phyloP scores from a whole-genome alignment of 2,113 vertebrate genomes.

The Falcunculus frontatus region DNA sequence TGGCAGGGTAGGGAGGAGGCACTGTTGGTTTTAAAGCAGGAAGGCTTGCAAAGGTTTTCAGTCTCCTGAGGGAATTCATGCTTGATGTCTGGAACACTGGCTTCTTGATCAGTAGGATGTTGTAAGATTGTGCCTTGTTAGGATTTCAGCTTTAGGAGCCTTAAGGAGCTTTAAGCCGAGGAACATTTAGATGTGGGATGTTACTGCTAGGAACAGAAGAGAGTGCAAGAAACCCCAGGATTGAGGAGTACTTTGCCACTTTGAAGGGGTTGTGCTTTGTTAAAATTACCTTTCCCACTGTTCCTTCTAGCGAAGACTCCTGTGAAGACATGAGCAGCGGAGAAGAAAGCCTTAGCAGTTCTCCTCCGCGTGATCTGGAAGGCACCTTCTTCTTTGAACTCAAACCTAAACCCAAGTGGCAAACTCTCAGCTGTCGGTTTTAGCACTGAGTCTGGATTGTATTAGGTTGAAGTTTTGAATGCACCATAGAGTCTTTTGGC shows the following conservation, averaged over 20 bases:
- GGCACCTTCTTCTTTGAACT: constrained; percentile 85
- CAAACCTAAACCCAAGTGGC: constrained; percentile 67
- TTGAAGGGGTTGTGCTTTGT: not conserved
- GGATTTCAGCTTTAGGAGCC: not conserved
- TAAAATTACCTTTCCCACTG: not conserved
- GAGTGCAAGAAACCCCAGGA: fast-evolving
- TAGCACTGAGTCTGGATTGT: not conserved
- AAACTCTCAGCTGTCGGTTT: constrained; percentile 53
- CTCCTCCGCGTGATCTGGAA: constrained; percentile 81
- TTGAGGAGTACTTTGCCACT: not conserved
- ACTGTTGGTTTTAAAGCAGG: not conserved
- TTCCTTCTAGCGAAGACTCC: constrained; percentile 85
- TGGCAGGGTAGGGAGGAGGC: not conserved
- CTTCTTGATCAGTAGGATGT: not conserved
- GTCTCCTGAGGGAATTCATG: not conserved
- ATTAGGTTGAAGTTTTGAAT: constrained; percentile 19
- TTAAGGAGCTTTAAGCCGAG: not conserved
- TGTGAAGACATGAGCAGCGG: constrained; percentile 91
- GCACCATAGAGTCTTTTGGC: constrained; percentile 47
- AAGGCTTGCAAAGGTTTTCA: not conserved
- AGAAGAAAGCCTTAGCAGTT: constrained; percentile 89
- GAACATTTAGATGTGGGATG: not conserved
- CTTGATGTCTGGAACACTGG: not conserved
- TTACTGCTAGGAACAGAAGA: not conserved
- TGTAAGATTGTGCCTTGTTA: not conserved